Percentiles rank a stretch among this genome's conserved stretches.
phyloP scores from a whole-genome alignment of 37 sponge, comb jelly and placozoan genomes.

The Amphimedon queenslandica region DNA sequence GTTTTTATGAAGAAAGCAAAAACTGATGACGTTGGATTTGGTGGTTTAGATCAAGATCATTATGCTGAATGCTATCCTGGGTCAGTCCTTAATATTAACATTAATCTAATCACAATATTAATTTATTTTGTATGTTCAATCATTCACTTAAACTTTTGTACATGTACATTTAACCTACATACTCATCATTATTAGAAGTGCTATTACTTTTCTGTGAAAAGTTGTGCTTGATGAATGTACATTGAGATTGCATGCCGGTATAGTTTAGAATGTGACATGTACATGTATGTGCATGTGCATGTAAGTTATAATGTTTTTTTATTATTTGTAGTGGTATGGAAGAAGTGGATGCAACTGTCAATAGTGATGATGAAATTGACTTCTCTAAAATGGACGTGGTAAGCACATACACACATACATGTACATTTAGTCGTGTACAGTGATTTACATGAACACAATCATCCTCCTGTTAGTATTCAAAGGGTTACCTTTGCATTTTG shows the following conservation, averaged over 20 bases:
- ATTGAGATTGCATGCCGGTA: too few relatives aligned
- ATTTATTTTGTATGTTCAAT: too few relatives aligned
- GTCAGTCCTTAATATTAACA: conserved; percentile 27
- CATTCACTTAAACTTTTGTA: too few relatives aligned
- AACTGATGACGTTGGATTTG: conserved; percentile 20
- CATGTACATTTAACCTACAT: too few relatives aligned
- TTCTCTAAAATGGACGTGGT: conserved; percentile 99
- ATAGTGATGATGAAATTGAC: conserved; percentile 97
- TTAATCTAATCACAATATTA: too few relatives aligned
- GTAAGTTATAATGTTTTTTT: neutral
- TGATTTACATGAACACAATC: neutral
- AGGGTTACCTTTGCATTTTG: too few relatives aligned
- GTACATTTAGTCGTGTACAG: neutral
- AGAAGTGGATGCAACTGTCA: conserved; percentile 74
- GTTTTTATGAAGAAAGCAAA: neutral
- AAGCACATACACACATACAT: conserved; percentile 5
- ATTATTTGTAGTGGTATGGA: conserved; percentile 54
- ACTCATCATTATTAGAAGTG: too few relatives aligned
- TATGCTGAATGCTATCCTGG: conserved; percentile 99
- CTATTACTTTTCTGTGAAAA: too few relatives aligned
- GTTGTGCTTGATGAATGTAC: too few relatives aligned
- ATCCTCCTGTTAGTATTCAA: neutral
- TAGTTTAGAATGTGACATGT: too few relatives aligned
- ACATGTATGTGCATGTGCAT: too few relatives aligned
- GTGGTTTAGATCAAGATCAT: conserved; percentile 32